Percentiles rank a stretch among this genome's conserved stretches.
These are phyloP conservation scores for Apogon talboti DNA, from an alignment of 2,797 vertebrate genomes.

Conservation along the genomic window DNA sequence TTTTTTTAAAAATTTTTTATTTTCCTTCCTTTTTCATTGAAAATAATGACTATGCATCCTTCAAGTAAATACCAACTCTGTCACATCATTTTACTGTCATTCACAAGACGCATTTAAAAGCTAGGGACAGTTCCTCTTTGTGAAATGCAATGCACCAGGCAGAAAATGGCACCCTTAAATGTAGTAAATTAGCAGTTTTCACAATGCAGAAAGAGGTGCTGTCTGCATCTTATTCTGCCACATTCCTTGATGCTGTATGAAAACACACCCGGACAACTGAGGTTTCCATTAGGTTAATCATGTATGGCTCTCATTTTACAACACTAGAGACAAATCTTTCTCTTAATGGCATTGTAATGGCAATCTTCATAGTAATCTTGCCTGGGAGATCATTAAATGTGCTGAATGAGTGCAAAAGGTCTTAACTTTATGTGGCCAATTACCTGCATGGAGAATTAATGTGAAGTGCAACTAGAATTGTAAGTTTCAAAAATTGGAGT, in stretches of 20 bases:
- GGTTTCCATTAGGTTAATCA: constrained; percentile 15
- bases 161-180: not conserved
- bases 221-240: not conserved
- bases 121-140: not conserved
- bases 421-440: constrained; percentile 51
- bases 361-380: not conserved
- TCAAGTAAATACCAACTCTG: constrained; percentile 14
- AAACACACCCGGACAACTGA: not conserved
- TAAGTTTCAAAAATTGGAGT: constrained; percentile 5
- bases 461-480: constrained; percentile 31
- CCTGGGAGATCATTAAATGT: constrained; percentile 20
- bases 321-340: constrained; percentile 4
- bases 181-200: constrained; percentile 1
- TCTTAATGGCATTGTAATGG: constrained; percentile 35
- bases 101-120: constrained; percentile 21
- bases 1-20: not conserved
- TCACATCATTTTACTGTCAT: constrained; percentile 17
- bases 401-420: constrained; percentile 4
- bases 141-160: constrained; percentile 16
- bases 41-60: constrained; percentile 9
- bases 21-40: constrained; percentile 5
- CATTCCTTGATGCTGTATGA: not conserved
- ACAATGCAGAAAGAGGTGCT: not conserved
- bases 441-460: constrained; percentile 55
- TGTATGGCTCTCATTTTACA: constrained; percentile 1